Percentiles rank a stretch among this genome's conserved stretches.
Evolutionary conservation across 1,140 invertebrate species (phyloP).

Genomic region (Amphibalanus amphitrite): DNA sequence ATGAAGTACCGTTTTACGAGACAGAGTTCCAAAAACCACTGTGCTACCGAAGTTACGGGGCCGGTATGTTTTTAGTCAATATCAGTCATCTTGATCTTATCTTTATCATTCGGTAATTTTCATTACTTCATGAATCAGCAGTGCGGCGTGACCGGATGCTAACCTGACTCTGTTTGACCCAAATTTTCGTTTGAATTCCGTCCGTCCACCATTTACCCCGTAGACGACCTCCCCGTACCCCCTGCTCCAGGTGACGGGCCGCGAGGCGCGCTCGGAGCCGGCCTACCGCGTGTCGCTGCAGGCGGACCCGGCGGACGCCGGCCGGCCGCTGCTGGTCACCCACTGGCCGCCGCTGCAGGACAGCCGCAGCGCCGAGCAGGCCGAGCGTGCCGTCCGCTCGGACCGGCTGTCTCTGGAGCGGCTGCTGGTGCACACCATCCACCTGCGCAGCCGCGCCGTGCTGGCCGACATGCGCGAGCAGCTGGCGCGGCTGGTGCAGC

Average conservation of each 20-base stretch:
- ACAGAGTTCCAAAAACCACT: too few relatives aligned
- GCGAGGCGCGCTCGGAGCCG: constrained; percentile 61
- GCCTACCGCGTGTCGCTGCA: constrained; percentile 75
- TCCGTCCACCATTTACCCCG: too few relatives aligned
- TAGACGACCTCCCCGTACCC: too few relatives aligned
- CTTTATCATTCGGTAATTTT: too few relatives aligned
- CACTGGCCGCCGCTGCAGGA: neutral
- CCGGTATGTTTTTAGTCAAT: too few relatives aligned
- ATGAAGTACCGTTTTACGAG: too few relatives aligned
- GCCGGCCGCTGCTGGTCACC: constrained; percentile 35
- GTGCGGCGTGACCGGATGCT: too few relatives aligned
- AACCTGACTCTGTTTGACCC: too few relatives aligned
- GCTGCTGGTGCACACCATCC: constrained; percentile 91
- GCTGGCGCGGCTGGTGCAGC: constrained; percentile 41
- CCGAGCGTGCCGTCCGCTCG: constrained; percentile 58
- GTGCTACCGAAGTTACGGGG: too few relatives aligned
- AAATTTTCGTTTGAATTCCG: too few relatives aligned
- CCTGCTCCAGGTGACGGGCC: constrained; percentile 42
- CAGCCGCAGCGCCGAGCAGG: constrained; percentile 46
- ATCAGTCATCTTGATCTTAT: too few relatives aligned
- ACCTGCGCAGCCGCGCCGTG: constrained; percentile 67
- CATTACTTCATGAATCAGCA: too few relatives aligned
- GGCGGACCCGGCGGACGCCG: constrained; percentile 63
- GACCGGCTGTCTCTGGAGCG: constrained; percentile 86
- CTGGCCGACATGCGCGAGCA: constrained; percentile 67